Percentiles rank a stretch among this genome's conserved stretches.
phyloP scores from a whole-genome alignment of 2,888 invertebrate genomes.

The Anaspis maculata region DNA sequence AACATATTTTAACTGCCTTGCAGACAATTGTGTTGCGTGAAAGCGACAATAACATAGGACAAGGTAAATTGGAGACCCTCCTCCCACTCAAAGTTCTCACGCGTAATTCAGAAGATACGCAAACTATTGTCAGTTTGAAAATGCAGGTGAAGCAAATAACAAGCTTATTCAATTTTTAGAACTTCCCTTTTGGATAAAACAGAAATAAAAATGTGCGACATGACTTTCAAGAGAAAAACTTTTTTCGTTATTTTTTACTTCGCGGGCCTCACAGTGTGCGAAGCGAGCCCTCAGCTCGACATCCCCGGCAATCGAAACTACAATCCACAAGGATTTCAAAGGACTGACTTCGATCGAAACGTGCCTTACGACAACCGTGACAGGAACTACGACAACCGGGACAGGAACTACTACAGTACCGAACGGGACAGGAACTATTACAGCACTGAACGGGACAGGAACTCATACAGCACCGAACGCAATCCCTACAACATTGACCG shows the following conservation, averaged over 20 bases:
- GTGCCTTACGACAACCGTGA: too few species aligned
- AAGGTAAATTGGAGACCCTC: constrained; percentile 30
- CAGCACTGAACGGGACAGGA: too few species aligned
- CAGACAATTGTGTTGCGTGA: constrained; percentile 26
- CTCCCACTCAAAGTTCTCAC: constrained; percentile 29
- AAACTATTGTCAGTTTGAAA: constrained; percentile 30
- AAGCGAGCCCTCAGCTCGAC: background rate
- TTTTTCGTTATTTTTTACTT: constrained; percentile 9
- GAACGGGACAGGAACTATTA: too few species aligned
- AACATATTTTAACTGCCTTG: constrained; percentile 17
- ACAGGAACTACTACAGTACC: too few species aligned
- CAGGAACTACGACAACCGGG: too few species aligned
- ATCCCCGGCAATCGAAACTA: too few species aligned
- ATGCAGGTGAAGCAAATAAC: constrained; percentile 23
- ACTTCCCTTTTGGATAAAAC: constrained; percentile 1
- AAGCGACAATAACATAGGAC: constrained; percentile 30
- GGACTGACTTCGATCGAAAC: too few species aligned
- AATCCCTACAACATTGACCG: constrained; percentile 5
- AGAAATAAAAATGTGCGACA: constrained; percentile 31
- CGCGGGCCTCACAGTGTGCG: background rate
- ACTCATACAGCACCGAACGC: constrained; percentile 10
- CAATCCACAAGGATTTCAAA: too few species aligned
- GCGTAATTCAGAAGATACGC: constrained; percentile 30
- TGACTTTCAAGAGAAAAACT: constrained; percentile 25
- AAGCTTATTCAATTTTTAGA: too few species aligned